phyloP scores from a whole-genome alignment of 2,113 vertebrate genomes.

The Nothoprocta pentlandii region DNA sequence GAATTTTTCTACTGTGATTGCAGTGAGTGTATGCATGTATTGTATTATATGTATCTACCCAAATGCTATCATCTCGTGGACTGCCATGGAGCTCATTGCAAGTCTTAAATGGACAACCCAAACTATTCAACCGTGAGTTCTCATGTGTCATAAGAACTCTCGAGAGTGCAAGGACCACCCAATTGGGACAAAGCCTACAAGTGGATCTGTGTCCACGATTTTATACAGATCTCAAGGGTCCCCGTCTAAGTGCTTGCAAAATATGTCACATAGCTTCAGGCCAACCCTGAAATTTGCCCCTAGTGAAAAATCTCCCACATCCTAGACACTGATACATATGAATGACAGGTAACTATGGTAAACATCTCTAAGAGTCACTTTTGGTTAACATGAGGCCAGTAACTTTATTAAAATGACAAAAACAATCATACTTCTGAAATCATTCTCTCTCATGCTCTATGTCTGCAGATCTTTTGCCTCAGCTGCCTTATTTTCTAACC shows the following conservation, averaged over 20 bases:
- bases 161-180: neutral
- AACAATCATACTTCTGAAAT: neutral
- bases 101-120: neutral
- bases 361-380: conserved; percentile 10
- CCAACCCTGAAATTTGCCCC: neutral
- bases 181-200: neutral
- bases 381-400: neutral
- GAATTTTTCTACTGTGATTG: neutral
- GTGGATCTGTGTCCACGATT: neutral
- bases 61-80: neutral
- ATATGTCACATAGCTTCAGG: neutral
- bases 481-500: neutral
- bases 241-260: neutral
- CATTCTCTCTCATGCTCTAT: neutral
- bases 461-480: neutral
- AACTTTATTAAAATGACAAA: conserved; percentile 22
- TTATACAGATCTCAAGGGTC: neutral
- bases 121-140: neutral
- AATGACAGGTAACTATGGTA: neutral
- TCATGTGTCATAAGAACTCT: neutral
- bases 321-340: neutral
- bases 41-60: neutral
- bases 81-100: neutral
- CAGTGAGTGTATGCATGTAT: neutral
- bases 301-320: neutral